phyloP scores from a whole-genome alignment of 2,113 vertebrate species.

The Carassius gibelio region DNA sequence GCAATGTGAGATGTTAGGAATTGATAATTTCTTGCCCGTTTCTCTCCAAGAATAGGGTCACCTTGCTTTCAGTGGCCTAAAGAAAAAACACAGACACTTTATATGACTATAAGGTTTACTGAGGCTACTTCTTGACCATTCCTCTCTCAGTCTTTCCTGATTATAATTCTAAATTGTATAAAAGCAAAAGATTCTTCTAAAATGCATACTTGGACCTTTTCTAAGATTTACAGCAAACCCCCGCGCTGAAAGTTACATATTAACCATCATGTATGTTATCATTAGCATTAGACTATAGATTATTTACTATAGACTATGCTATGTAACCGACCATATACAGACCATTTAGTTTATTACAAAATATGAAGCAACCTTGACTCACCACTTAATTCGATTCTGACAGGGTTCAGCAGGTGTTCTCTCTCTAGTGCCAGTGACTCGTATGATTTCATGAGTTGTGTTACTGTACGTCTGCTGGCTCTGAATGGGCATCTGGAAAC shows the following conservation, averaged over 20 bases:
- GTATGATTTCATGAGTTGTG: conserved; percentile 20
- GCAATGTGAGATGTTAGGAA: not conserved
- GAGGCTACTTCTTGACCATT: not conserved
- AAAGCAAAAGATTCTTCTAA: not conserved
- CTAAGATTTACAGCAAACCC: not conserved
- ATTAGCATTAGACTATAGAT: not conserved
- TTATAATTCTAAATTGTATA: not conserved
- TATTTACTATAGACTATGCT: not conserved
- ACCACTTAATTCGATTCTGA: not conserved
- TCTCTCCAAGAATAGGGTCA: conserved; percentile 11
- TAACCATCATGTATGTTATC: not conserved
- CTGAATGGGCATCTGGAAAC: conserved; percentile 67
- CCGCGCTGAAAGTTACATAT: not conserved
- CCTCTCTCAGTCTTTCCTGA: not conserved
- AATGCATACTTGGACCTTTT: not conserved
- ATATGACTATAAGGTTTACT: not conserved
- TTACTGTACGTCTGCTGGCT: conserved; percentile 54
- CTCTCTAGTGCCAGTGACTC: conserved; percentile 8
- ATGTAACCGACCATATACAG: not conserved
- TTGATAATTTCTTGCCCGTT: not conserved
- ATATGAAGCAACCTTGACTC: conserved; percentile 21
- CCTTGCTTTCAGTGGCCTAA: not conserved
- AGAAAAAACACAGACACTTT: not conserved
- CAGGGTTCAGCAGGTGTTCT: not conserved
- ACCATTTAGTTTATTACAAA: not conserved